phyloP scores from a whole-genome alignment of 2,113 vertebrate genomes.

The Narcine bancroftii region DNA sequence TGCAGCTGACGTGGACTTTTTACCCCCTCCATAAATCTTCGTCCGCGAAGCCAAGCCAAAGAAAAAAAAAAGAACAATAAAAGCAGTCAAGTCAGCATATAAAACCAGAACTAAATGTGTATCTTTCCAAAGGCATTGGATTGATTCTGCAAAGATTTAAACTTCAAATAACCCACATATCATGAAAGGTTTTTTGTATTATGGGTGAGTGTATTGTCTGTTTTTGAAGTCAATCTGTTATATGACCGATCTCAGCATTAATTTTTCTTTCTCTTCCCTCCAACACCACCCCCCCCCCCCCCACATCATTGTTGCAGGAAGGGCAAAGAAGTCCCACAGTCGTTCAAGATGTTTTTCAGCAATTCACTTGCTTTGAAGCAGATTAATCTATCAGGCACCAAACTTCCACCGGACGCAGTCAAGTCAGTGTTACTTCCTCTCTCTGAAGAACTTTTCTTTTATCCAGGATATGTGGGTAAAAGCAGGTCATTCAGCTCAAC shows the following conservation, averaged over 20 bases:
- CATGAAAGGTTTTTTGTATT: neutral
- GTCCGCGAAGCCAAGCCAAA: too few relatives aligned
- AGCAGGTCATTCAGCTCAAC: neutral
- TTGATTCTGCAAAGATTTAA: neutral
- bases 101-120: too few relatives aligned
- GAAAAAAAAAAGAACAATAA: too few relatives aligned
- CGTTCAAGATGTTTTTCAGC: slow-evolving; percentile 96
- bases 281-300: too few relatives aligned
- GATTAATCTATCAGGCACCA: slow-evolving; percentile 90
- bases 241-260: neutral
- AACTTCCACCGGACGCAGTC: slow-evolving; percentile 81
- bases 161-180: neutral
- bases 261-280: slow-evolving; percentile 42
- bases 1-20: too few relatives aligned
- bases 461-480: too few relatives aligned
- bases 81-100: too few relatives aligned
- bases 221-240: neutral
- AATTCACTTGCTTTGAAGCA: slow-evolving; percentile 76
- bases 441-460: neutral
- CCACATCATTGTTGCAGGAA: slow-evolving; percentile 69
- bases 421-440: slow-evolving; percentile 66
- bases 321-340: slow-evolving; percentile 83
- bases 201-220: neutral
- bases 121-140: neutral
- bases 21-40: too few relatives aligned